Evolutionary conservation across 2,888 invertebrate species (phyloP), one percentile per base, ranked within the genome.

Genomic region (Drosophila yooni): DNA sequence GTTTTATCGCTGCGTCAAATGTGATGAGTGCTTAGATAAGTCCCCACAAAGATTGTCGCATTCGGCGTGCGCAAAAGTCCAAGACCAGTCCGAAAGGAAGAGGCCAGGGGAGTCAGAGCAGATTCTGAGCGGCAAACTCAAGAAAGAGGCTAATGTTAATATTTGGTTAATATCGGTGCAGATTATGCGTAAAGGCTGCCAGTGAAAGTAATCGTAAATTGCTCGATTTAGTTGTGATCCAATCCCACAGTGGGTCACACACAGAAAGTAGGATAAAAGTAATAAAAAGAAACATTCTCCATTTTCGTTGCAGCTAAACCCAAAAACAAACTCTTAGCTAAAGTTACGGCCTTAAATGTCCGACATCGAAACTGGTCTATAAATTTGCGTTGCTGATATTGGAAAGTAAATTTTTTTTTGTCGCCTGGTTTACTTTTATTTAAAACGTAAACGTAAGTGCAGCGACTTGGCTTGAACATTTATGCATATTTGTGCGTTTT

Each of bases 401-500:
- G 88, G 88, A 85, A 85, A 89, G 89, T 78, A 27, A 3, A 18
- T 18, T 54, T 11, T 33, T 34, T 6, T 27, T 38, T 68, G 67
- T 61, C 48, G 51, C 40, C 68, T 73, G 67, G 68, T 13, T 15
- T 21, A 29, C 38, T 21, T 63, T 68, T 76, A 57, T 67, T 56
- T 72, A 48, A 64, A 64, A 34, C 52, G 53, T n/a, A n/a, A 21
- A 21, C n/a, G 51, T 50, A 73, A 80, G 64, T 79, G 79, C 76
- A 69, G 56, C 43, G 61, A 65, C 51, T 74, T 64, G 62, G 31
- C 51, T 68, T 75, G 27, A 64, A 43, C 70, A 63, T 76, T 51
- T 46, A 70, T 74, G 86, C 90, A 86, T 88, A 67, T 85, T 89
- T 88, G 76, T 76, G 86, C 85, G 79, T 89, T 81, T 86, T 75